Evolutionary conservation across 1,140 invertebrate species (phyloP).

Genomic region (Platyscapa corneri): DNA sequence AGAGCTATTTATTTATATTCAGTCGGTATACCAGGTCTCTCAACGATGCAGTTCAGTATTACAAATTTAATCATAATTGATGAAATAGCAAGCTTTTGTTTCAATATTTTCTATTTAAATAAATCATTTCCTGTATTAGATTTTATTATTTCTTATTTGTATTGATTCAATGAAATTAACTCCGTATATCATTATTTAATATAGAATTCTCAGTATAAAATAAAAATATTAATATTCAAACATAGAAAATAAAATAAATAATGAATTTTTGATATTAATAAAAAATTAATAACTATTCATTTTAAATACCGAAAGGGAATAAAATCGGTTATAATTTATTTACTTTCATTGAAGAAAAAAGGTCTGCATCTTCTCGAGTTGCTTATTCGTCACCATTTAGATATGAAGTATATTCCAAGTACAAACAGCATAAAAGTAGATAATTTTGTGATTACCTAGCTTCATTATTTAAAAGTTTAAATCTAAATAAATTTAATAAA

Average conservation of each 20-base stretch:
- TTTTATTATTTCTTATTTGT: no score
- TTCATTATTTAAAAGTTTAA: neutral
- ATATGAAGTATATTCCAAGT: conserved; percentile 9
- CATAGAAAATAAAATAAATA: neutral
- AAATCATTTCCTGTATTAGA: neutral
- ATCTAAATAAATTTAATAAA: neutral
- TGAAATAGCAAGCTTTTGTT: neutral
- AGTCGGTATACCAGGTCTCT: neutral
- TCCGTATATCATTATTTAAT: no score
- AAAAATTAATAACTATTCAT: neutral
- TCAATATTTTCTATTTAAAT: neutral
- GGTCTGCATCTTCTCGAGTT: neutral
- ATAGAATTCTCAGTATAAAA: no score
- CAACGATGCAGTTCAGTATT: neutral
- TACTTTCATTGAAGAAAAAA: neutral
- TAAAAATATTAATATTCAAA: no score
- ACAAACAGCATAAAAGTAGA: conserved; percentile 4
- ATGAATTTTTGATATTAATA: neutral
- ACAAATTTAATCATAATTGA: neutral
- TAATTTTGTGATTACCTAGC: conserved; percentile 6
- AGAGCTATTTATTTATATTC: neutral
- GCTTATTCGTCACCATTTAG: conserved; percentile 3
- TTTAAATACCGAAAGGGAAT: neutral
- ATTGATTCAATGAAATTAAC: no score
- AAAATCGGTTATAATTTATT: neutral